Percentiles rank a stretch among this genome's conserved stretches.
These are phyloP conservation scores for Pyrrhosoma nymphula DNA, from an alignment of 2,888 invertebrate species.

Conservation along the genomic window DNA sequence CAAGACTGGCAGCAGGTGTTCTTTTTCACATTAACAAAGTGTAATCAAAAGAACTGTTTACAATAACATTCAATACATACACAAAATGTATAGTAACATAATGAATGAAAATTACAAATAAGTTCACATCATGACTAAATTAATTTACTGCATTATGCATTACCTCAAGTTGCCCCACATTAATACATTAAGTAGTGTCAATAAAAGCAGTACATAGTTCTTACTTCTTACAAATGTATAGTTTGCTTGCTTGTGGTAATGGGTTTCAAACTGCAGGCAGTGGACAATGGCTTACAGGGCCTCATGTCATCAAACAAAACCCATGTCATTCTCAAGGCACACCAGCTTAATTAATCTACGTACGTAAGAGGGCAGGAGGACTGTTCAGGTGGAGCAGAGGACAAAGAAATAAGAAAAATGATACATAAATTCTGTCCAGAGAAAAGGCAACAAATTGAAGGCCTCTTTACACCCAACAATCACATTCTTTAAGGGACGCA, in stretches of 20 bases:
- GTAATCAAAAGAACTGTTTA: conserved; percentile 51
- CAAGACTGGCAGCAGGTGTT: conserved; percentile 67
- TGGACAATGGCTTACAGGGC: conserved; percentile 63
- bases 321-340: conserved; percentile 67
- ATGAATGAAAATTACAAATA: conserved; percentile 59
- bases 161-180: conserved; percentile 66
- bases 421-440: conserved; percentile 60
- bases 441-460: background rate
- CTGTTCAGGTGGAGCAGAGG: conserved; percentile 61
- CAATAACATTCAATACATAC: conserved; percentile 50
- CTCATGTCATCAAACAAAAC: conserved; percentile 67
- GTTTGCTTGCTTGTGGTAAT: conserved; percentile 66
- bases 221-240: conserved; percentile 60
- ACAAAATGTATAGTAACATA: conserved; percentile 54
- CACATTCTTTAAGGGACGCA: too few species aligned
- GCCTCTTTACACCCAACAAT: too few species aligned
- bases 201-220: conserved; percentile 50
- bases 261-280: conserved; percentile 65
- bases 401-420: background rate
- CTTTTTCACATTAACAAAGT: conserved; percentile 62
- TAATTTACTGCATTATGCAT: conserved; percentile 58
- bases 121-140: conserved; percentile 58
- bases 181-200: conserved; percentile 62
- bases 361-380: conserved; percentile 65
- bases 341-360: conserved; percentile 64